Conservation (phyloP, 2,113 vertebrate genomes). For the Anolis carolinensis region DNA sequence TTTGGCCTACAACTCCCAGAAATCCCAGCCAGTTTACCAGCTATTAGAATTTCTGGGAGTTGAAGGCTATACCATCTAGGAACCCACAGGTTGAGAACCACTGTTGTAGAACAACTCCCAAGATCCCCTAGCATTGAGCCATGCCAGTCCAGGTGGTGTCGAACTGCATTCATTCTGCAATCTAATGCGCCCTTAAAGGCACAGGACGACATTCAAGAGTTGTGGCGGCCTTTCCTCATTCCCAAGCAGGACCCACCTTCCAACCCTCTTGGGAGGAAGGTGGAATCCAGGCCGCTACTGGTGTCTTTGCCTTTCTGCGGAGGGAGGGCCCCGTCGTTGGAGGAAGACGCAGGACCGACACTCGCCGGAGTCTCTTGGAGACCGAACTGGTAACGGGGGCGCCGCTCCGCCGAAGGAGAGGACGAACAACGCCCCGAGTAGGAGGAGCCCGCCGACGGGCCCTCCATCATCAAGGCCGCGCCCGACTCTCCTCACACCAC, state of each 20-base stretch:
- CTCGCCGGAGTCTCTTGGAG: slow-evolving; percentile 52
- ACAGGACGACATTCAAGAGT: too few species aligned
- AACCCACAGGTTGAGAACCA: too few species aligned
- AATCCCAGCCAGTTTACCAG: too few species aligned
- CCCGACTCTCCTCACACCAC: neutral
- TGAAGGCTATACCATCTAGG: too few species aligned
- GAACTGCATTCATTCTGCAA: neutral
- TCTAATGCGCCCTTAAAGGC: too few species aligned
- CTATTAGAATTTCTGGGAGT: too few species aligned
- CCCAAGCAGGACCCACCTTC: accelerated
- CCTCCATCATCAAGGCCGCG: accelerated
- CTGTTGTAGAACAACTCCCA: too few species aligned
- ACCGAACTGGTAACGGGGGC: slow-evolving; percentile 46
- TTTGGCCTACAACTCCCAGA: too few species aligned
- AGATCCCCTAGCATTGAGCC: too few species aligned
- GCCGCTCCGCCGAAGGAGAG: neutral
- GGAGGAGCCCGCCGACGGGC: accelerated
- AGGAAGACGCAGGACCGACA: neutral
- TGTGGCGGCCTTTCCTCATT: too few species aligned
- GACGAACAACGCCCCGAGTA: slow-evolving; percentile 28
- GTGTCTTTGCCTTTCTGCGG: neutral
- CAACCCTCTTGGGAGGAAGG: neutral
- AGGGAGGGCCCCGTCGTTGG: neutral
- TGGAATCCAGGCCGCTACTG: neutral
- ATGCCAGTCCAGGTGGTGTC: too few species aligned